phyloP scores from a whole-genome alignment of 2,113 vertebrate genomes.

The Cariama cristata region DNA sequence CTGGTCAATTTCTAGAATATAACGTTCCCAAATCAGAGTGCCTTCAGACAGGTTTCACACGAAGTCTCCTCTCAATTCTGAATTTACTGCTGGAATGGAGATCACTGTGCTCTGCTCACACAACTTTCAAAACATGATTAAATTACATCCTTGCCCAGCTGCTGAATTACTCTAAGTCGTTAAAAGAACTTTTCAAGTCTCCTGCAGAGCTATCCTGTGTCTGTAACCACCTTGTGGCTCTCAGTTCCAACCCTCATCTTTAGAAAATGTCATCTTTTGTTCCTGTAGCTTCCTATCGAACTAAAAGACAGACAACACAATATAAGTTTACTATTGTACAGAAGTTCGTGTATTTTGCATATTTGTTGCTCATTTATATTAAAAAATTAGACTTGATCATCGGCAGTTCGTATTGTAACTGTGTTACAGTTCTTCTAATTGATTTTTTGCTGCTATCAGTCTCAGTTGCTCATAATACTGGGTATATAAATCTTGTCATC shows the following conservation, averaged over 20 bases:
- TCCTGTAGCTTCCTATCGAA: neutral
- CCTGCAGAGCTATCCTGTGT: neutral
- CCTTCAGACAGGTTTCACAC: neutral
- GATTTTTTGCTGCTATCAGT: neutral
- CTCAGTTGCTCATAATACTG: neutral
- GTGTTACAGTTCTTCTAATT: neutral
- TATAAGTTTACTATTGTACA: neutral
- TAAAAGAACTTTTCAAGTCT: neutral
- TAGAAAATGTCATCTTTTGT: neutral
- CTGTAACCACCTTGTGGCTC: neutral
- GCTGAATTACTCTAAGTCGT: constrained; percentile 19
- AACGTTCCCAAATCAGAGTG: neutral
- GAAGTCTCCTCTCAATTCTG: neutral
- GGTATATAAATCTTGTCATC: neutral
- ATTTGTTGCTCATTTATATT: neutral
- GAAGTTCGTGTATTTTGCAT: neutral
- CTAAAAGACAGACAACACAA: neutral
- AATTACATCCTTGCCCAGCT: neutral
- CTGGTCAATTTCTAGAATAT: neutral
- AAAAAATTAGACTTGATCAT: neutral
- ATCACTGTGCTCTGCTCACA: neutral
- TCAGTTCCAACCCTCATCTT: neutral
- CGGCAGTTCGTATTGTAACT: neutral
- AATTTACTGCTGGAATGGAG: neutral
- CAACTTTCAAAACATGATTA: constrained; percentile 28